Conservation (phyloP, 2,113 vertebrate species). For the Podarcis cretensis region DNA sequence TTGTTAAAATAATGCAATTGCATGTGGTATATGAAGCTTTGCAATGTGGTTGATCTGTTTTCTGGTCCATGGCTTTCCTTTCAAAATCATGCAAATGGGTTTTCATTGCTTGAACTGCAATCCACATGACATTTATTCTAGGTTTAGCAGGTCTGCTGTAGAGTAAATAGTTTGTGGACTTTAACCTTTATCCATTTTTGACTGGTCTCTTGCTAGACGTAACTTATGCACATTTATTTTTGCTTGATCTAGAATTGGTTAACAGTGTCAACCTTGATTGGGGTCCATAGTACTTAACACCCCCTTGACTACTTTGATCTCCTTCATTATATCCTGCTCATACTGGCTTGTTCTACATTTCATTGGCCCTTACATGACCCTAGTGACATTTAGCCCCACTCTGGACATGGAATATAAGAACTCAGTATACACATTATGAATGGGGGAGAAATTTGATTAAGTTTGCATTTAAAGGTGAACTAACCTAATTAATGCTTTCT, state of each 20-base stretch:
- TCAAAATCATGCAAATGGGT: not conserved
- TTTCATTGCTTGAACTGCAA: not conserved
- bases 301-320: not conserved
- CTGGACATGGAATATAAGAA: not conserved
- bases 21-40: not conserved
- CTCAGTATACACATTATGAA: not conserved
- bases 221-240: not conserved
- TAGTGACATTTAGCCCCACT: not conserved
- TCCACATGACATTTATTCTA: not conserved
- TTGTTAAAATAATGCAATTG: constrained; percentile 37
- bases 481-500: too few species aligned
- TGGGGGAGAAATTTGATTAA: too few species aligned
- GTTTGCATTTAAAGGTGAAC: too few species aligned
- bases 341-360: not conserved
- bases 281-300: not conserved
- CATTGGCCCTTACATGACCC: not conserved
- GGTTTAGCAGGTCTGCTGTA: not conserved
- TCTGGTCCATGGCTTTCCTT: not conserved
- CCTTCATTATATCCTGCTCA: not conserved
- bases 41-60: not conserved
- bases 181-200: not conserved
- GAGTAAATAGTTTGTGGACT: not conserved
- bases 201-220: not conserved
- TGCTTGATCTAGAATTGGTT: not conserved
- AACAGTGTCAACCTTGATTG: not conserved